Base-by-base conservation (phyloP, 2,113 vertebrate genomes). In the Sigmodon hispidus region DNA sequence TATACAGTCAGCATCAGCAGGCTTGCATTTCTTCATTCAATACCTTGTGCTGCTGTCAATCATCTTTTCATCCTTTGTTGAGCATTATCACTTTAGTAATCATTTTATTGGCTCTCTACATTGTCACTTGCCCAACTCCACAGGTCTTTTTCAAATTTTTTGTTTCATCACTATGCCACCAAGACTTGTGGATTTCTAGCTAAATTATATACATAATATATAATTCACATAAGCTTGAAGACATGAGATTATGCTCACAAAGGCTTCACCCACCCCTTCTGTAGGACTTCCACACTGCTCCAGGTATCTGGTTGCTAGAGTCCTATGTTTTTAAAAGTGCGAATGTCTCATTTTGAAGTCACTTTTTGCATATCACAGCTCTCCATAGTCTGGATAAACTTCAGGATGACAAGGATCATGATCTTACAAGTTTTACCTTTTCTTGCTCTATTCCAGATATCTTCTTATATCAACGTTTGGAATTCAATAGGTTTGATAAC, bases 401-500 rank as follows among this genome's bases (percentile, higher is more conserved):
- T 15, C 11, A 31, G 0, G 4, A 55, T 87, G 61, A 0, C 29
- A 87, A n/a, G 0, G 1, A 80, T 9, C 2, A 0, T 16, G 16
- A 3, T 43, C n/a, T 90, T 80, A 45, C 0, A 34, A 45, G 19
- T 59, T 61, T 91, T 67, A 75, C 36, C 87, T 61, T 63, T 57
- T 81, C 70, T 87, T 70, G 8, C 2, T 15, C 29, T 79, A 21
- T 24, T 34, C 55, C 59, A 63, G 69, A 83, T 96, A 16, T 11
- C 6, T 79, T 16, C 9, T 81, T 70, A 73, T 3, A 26, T 34
- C 73, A 84, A 84, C 57, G 9, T 5, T 5, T 77, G 65, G 24
- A 59, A 80, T 80, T 86, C n/a, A 57, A 29, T 85, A 26, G 94
- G 63, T 80, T 90, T 69, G 34, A 43, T 69, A 85, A 52, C 69